These are phyloP conservation scores for Sebastiscus tertius DNA, from an alignment of 2,797 vertebrate species.

Conservation along the genomic window DNA sequence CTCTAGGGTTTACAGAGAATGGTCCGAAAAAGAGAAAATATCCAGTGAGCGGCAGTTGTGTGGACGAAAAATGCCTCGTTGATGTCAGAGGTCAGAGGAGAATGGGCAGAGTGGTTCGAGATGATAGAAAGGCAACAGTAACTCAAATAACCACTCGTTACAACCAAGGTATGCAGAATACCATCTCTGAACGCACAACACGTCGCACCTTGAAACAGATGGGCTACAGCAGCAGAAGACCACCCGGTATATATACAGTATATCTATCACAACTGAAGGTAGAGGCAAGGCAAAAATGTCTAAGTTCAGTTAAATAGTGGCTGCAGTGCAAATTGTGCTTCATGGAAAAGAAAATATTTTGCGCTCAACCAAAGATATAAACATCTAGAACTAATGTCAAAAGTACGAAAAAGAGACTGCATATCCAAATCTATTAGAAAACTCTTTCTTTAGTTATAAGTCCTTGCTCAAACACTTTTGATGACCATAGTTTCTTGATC, in stretches of 20 bases:
- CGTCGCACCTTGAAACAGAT: too few relatives aligned
- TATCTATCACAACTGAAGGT: not conserved
- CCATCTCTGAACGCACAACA: too few relatives aligned
- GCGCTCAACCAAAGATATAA: not conserved
- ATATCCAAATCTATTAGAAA: not conserved
- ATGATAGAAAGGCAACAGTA: too few relatives aligned
- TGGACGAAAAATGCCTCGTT: too few relatives aligned
- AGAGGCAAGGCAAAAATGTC: not conserved
- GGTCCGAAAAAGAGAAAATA: too few relatives aligned
- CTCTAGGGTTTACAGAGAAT: too few relatives aligned
- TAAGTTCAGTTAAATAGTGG: not conserved
- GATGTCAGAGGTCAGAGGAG: too few relatives aligned
- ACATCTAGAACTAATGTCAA: not conserved
- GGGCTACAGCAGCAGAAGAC: too few relatives aligned
- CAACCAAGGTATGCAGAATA: too few relatives aligned
- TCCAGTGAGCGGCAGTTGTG: too few relatives aligned
- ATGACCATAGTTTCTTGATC: not conserved
- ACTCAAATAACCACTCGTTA: too few relatives aligned
- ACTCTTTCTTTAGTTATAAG: not conserved
- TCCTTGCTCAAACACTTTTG: not conserved
- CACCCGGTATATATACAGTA: not conserved
- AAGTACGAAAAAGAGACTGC: not conserved
- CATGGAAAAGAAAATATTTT: not conserved
- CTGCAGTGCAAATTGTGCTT: not conserved
- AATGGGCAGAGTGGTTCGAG: too few relatives aligned